Base-by-base conservation (phyloP, 2,797 vertebrate genomes). In the Chaetodon trifasciatus region DNA sequence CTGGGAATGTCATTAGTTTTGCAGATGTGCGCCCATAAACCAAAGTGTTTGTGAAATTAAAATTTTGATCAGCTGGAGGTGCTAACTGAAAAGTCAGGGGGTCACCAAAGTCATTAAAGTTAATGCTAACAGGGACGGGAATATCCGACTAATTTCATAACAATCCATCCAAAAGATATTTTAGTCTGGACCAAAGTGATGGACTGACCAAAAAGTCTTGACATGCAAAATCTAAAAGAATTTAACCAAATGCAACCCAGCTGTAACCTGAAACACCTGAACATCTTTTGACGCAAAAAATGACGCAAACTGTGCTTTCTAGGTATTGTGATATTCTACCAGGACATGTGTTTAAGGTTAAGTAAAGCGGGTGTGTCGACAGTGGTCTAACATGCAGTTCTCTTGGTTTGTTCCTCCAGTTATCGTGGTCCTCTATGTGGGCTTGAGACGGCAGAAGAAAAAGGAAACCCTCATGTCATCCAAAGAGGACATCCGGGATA, bases 391-490 rank as follows among this genome's bases (percentile, higher is more conserved):
- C 24, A n/a, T 15, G 4, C 2, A 4, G n/a, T 19, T 67, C 8
- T 79, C 42, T 61, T 0, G 0, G 5, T 83, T 37, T 74, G 9
- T 66, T 47, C 32, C 66, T 32, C 2, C 80, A 99, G 98, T 96
- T 58, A 98, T 99, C n/a, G 97, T 99, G 42, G 97, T 99, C 46
- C 96, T 99, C 47, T 99, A 99, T 0, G 95, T 98, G 69, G 98
- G 97, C 3, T 90, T 99, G 78, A 88, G 97, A 52, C 94, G 97
- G 21, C 98, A 99, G 85, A 99, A 97, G 95, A 98, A 98, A 86
- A 99, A 99, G 83, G 98, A 99, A 83, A 98, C 96, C 5, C 95
- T 99, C 58, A 99, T 99, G 98, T 99, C 98, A 0, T 99, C 98
- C 37, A 99, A 99, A 81, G 98, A 99, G 94, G 98, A 99, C 89